Evolutionary conservation across 1,140 invertebrate species (phyloP), one percentile per base, ranked within the genome.

Genomic region (Nylanderia fulva): DNA sequence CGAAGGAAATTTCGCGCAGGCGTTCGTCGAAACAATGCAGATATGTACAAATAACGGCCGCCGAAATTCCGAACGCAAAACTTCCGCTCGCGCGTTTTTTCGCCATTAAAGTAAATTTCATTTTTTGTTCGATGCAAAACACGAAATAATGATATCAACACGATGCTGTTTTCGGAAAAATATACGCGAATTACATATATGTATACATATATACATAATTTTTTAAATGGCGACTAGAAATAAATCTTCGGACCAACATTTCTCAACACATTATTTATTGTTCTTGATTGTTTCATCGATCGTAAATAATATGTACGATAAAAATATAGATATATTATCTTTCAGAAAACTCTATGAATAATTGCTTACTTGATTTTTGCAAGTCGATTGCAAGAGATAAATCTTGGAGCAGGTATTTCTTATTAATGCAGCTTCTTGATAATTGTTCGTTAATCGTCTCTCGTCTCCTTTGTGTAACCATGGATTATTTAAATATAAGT

Each of bases 1-100:
- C 58, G 33, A 85, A 89, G 86, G 54, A 86, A 88, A 87, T 68
- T n/a, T 88, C 60, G 90, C 90, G 90, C 90, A 91, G 80, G 90
- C 90, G 90, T 87, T 86, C 15, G 21, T 11, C 66, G 42, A 42
- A 88, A 88, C 84, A 71, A 85, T 82, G 42, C 58, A 63, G 42
- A 72, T n/a, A n/a, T 27, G 29, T 69, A 77, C 52, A 60, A 74
- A 24, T 18, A 1, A 0, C 18, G 39, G 18, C 27, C 21, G 27
- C 18, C 18, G 9, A 68, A 66, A 29, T 48, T 13, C 5, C n/a
- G 36, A 18, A 21, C 33, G n/a, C 8, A 8, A 4, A 48, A 24
- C 11, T 58, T 13, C 27, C 33, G 33, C 15, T 63, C 11, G 13
- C 7, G 4, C n/a, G n/a, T n/a, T 27, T 27, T 24, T 48, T 45